These are phyloP conservation scores for Homarus gammarus DNA, from an alignment of 2,888 invertebrate species.

Conservation along the genomic window DNA sequence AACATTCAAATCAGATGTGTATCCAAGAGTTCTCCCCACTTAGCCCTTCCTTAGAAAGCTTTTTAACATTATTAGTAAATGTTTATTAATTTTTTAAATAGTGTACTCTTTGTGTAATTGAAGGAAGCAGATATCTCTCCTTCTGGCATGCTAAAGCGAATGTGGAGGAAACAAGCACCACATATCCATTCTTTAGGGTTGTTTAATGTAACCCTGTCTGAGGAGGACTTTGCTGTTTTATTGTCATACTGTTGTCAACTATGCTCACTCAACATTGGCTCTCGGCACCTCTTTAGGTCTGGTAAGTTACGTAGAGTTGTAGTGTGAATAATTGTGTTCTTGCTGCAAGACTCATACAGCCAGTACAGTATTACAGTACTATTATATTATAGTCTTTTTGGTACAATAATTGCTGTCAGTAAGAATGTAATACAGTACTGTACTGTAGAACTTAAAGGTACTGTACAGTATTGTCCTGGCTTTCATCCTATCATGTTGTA, in stretches of 20 bases:
- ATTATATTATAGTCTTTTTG: not conserved
- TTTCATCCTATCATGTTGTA: no score
- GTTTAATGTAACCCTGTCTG: slow-evolving; percentile 51
- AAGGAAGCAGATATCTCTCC: slow-evolving; percentile 46
- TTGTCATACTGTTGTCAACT: slow-evolving; percentile 57
- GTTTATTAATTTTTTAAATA: not conserved
- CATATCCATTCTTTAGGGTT: slow-evolving; percentile 37
- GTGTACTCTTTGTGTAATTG: not conserved
- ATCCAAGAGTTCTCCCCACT: slow-evolving; percentile 21
- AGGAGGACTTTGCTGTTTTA: slow-evolving; percentile 57
- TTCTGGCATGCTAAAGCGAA: slow-evolving; percentile 8
- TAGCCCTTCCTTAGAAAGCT: not conserved
- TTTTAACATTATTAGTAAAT: no score
- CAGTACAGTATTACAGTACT: not conserved
- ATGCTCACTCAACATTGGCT: slow-evolving; percentile 56
- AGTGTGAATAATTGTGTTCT: not conserved
- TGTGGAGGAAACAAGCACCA: slow-evolving; percentile 40
- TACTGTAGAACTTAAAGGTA: not conserved
- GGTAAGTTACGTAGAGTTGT: slow-evolving; percentile 22
- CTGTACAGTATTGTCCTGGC: not conserved
- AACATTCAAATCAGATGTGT: not conserved
- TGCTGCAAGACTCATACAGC: not conserved
- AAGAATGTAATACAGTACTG: not conserved
- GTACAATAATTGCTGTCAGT: not conserved
- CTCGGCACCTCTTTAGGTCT: slow-evolving; percentile 45